A percentile compares a stretch with the other conserved stretches of the same genome.
These are phyloP conservation scores for Carpatolechia fugitivella DNA, from an alignment of 2,888 invertebrate species.

Conservation along the genomic window DNA sequence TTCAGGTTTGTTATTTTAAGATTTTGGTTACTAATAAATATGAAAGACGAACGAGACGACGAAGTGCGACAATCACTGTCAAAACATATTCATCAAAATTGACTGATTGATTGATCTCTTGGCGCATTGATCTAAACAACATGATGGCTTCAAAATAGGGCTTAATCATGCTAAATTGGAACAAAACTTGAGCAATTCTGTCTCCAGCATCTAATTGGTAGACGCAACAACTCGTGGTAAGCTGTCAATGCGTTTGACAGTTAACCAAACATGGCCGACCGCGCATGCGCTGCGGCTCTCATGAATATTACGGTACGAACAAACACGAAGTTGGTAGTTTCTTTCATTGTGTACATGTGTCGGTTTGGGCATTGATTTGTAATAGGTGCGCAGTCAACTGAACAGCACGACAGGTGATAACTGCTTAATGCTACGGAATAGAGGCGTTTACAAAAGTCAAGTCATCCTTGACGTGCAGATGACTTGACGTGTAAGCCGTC, in stretches of 20 bases:
- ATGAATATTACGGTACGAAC: slow-evolving; percentile 11
- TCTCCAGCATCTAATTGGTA: slow-evolving; percentile 19
- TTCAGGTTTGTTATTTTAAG: not conserved
- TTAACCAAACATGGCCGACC: slow-evolving; percentile 25
- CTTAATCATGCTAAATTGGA: slow-evolving; percentile 21
- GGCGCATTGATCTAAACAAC: no score
- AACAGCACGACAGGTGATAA: no score
- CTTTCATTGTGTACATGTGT: not conserved
- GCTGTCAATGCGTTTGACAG: slow-evolving; percentile 23
- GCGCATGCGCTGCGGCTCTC: slow-evolving; percentile 17
- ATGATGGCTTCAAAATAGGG: slow-evolving; percentile 14
- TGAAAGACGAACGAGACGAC: no score
- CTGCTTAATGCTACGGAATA: no score
- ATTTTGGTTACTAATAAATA: not conserved
- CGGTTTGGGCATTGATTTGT: not conserved
- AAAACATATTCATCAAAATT: slow-evolving; percentile 5
- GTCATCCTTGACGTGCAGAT: no score
- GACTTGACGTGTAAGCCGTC: no score
- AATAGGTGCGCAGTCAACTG: no score
- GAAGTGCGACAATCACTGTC: no score
- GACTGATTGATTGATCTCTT: slow-evolving; percentile 14
- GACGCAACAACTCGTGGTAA: slow-evolving; percentile 22
- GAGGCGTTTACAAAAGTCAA: no score
- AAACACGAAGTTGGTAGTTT: slow-evolving; percentile 8
- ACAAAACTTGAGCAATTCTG: slow-evolving; percentile 17